Conservation (phyloP, 2,888 invertebrate genomes). For the Lepidocyrtoides sp. region DNA sequence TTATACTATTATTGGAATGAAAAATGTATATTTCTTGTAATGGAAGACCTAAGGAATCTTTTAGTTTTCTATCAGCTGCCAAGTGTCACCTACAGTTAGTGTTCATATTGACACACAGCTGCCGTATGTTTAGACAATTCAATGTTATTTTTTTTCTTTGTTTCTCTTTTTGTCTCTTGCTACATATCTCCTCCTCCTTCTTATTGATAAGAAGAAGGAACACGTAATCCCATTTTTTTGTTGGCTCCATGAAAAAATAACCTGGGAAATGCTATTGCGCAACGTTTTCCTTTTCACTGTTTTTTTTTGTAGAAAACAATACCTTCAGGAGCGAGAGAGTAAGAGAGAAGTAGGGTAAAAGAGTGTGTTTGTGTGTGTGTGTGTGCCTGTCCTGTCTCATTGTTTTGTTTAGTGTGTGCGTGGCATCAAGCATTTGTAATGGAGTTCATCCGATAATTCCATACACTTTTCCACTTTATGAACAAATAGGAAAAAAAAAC, state of each 20-base stretch:
- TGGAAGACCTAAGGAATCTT: conserved; percentile 45
- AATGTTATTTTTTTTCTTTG: conserved; percentile 75
- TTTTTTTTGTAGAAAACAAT: conserved; percentile 7
- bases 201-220: not conserved
- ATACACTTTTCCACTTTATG: conserved; percentile 27
- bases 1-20: too few species aligned
- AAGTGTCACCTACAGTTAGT: conserved; percentile 85
- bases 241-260: not conserved
- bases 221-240: conserved; percentile 38
- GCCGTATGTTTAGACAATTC: conserved; percentile 82
- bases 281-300: not conserved
- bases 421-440: conserved; percentile 27
- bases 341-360: conserved; percentile 27
- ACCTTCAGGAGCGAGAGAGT: not conserved
- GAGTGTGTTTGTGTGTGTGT: not conserved
- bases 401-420: not conserved
- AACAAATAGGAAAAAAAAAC: not conserved
- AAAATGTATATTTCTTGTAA: not conserved
- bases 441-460: conserved; percentile 56
- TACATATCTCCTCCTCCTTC: not conserved
- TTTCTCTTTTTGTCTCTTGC: conserved; percentile 12
- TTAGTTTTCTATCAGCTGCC: conserved; percentile 85
- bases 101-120: conserved; percentile 85
- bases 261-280: conserved; percentile 10
- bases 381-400: conserved; percentile 14